Evolutionary conservation across 2,888 invertebrate species (phyloP).

Genomic region (Microchrysa polita): DNA sequence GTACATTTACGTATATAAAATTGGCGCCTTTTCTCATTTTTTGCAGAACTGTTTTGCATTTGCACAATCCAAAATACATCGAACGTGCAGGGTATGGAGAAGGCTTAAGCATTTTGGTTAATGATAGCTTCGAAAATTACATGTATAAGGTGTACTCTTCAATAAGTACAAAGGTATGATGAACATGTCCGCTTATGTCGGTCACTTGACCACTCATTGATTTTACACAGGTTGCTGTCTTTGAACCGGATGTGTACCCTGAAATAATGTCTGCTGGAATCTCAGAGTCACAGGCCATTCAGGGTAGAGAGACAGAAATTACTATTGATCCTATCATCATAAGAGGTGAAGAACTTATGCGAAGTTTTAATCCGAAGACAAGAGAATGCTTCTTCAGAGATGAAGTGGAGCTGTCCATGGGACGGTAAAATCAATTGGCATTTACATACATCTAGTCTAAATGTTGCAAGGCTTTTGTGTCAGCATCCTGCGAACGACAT

Average conservation of each 20-base stretch:
- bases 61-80: slow-evolving; percentile 29
- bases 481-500: too few species aligned
- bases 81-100: slow-evolving; percentile 49
- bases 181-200: too few species aligned
- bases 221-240: slow-evolving; percentile 56
- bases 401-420: slow-evolving; percentile 57
- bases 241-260: slow-evolving; percentile 58
- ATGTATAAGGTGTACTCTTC: slow-evolving; percentile 51
- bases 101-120: slow-evolving; percentile 59
- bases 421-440: too few species aligned
- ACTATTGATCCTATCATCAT: slow-evolving; percentile 58
- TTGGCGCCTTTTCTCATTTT: too few species aligned
- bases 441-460: too few species aligned
- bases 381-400: slow-evolving; percentile 61
- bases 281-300: slow-evolving; percentile 56
- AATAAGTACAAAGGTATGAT: slow-evolving; percentile 21
- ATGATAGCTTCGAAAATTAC: slow-evolving; percentile 55
- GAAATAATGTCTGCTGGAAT: slow-evolving; percentile 55
- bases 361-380: slow-evolving; percentile 54
- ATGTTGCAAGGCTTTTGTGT: too few species aligned
- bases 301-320: slow-evolving; percentile 57
- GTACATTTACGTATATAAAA: too few species aligned
- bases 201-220: too few species aligned
- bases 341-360: slow-evolving; percentile 52
- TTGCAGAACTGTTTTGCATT: neutral